phyloP scores from a whole-genome alignment of 2,113 vertebrate species.

The Petrocephalus zakoni region DNA sequence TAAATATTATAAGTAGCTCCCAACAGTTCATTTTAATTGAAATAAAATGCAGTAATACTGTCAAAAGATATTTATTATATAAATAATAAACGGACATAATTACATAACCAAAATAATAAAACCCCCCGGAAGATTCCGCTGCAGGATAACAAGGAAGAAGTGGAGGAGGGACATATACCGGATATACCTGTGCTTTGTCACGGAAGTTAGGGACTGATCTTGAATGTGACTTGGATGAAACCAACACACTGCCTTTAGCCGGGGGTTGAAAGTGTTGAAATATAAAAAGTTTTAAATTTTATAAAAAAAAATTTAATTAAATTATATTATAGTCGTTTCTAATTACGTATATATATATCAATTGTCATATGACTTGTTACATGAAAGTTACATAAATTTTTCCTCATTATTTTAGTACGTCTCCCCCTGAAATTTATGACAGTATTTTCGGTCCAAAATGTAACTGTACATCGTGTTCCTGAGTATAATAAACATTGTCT shows the following conservation, averaged over 20 bases:
- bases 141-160: too few relatives aligned
- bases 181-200: background rate
- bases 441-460: background rate
- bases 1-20: too few relatives aligned
- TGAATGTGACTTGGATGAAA: slow-evolving; percentile 21
- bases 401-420: background rate
- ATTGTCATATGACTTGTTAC: background rate
- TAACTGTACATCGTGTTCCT: background rate
- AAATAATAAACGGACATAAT: too few relatives aligned
- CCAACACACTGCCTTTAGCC: background rate
- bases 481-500: background rate
- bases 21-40: too few relatives aligned
- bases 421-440: background rate
- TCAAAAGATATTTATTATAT: too few relatives aligned
- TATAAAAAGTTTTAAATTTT: background rate
- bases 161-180: too few relatives aligned
- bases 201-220: background rate
- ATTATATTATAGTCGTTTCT: background rate
- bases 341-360: background rate
- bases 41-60: too few relatives aligned
- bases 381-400: background rate
- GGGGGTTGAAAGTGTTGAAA: background rate
- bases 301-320: background rate
- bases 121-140: too few relatives aligned
- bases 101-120: too few relatives aligned